These are phyloP conservation scores for Eupithecia exiguata DNA, from an alignment of 2,888 invertebrate species.

Conservation along the genomic window DNA sequence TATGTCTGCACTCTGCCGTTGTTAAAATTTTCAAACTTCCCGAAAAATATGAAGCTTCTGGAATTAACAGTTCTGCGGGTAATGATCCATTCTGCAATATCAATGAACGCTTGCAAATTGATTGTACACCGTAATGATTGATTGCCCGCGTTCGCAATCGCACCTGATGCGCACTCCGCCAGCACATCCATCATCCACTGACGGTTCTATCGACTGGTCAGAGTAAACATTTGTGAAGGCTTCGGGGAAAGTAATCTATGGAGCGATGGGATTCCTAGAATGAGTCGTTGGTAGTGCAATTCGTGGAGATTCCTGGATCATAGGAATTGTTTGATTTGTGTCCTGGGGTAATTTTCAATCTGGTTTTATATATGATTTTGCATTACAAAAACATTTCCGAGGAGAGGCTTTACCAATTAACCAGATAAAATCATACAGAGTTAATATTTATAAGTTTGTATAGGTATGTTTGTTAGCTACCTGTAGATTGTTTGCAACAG, in stretches of 20 bases:
- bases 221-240: slow-evolving; percentile 8
- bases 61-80: not conserved
- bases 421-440: no score
- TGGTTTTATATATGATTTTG: not conserved
- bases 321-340: not conserved
- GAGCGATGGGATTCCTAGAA: not conserved
- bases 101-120: slow-evolving; percentile 59
- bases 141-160: slow-evolving; percentile 53
- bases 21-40: not conserved
- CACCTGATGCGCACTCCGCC: slow-evolving; percentile 67
- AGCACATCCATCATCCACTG: slow-evolving; percentile 53
- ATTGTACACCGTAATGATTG: slow-evolving; percentile 75
- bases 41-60: not conserved
- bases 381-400: no score
- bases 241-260: slow-evolving; percentile 2
- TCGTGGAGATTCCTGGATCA: not conserved
- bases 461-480: no score
- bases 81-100: slow-evolving; percentile 14
- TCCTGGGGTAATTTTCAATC: not conserved
- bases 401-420: no score
- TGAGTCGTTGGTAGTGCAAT: not conserved
- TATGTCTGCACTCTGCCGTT: not conserved
- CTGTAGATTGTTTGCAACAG: no score
- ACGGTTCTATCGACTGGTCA: slow-evolving; percentile 23
- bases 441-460: no score